These are phyloP conservation scores for Platichthys flesus DNA, from an alignment of 2,113 vertebrate genomes.

Conservation along the genomic window DNA sequence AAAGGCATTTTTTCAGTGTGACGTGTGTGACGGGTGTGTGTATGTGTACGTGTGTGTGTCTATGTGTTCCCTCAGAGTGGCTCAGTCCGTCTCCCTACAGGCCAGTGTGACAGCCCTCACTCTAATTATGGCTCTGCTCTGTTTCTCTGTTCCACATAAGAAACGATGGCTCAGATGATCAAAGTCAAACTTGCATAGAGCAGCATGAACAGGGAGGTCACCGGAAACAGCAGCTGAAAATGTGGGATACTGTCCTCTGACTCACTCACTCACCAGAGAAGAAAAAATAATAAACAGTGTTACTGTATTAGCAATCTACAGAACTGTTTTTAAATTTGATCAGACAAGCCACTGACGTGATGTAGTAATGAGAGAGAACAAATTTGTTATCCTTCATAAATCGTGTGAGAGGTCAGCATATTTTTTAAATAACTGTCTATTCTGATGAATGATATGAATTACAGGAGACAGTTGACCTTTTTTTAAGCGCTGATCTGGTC, in stretches of 20 bases:
- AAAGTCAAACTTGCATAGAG: constrained; percentile 69
- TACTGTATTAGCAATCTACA: neutral
- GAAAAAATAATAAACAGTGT: neutral
- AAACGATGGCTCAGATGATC: constrained; percentile 60
- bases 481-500: neutral
- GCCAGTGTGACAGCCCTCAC: constrained; percentile 66
- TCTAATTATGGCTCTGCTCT: constrained; percentile 79
- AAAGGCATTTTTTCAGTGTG: constrained; percentile 21
- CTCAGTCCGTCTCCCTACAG: constrained; percentile 53
- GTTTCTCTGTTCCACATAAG: constrained; percentile 77
- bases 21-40: constrained; percentile 14
- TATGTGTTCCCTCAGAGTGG: constrained; percentile 28
- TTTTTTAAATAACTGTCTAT: neutral
- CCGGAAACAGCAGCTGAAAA: constrained; percentile 4
- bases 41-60: constrained; percentile 18
- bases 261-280: neutral
- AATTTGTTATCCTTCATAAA: constrained; percentile 10
- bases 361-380: neutral
- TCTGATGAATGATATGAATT: neutral
- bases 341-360: too few relatives aligned
- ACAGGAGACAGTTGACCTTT: neutral
- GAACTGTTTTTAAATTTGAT: too few relatives aligned
- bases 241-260: neutral
- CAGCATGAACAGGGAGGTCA: constrained; percentile 50
- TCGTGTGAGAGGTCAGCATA: neutral